Evolutionary conservation across 2,888 invertebrate genomes (phyloP).

Genomic region (Stratiomys singularior): DNA sequence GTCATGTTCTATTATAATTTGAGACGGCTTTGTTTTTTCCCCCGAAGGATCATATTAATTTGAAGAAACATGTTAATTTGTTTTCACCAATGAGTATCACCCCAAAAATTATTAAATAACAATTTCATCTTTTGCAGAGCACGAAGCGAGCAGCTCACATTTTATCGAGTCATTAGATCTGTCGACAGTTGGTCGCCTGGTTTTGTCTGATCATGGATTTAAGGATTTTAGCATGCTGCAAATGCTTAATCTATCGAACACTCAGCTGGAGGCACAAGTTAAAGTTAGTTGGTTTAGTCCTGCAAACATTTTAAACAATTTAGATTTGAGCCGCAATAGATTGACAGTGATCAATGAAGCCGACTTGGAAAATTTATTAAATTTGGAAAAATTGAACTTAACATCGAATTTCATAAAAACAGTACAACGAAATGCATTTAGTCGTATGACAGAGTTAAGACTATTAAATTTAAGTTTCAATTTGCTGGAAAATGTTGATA

Average conservation of each 20-base stretch:
- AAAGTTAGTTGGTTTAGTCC: conserved; percentile 55
- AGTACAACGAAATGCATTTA: conserved; percentile 55
- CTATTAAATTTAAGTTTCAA: conserved; percentile 59
- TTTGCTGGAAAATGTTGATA: conserved; percentile 55
- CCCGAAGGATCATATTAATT: no score
- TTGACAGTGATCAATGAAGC: conserved; percentile 55
- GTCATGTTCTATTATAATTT: no score
- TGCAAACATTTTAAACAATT: conserved; percentile 54
- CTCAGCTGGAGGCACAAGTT: conserved; percentile 54
- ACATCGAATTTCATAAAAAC: conserved; percentile 57
- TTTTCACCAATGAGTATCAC: no score
- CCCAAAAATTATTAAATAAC: no score
- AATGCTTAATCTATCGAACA: conserved; percentile 59
- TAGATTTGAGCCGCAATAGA: conserved; percentile 61
- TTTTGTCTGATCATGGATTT: conserved; percentile 56
- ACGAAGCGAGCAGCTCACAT: conserved; percentile 46
- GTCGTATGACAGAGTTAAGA: conserved; percentile 54
- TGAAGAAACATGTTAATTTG: no score
- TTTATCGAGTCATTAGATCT: conserved; percentile 56
- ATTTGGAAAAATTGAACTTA: conserved; percentile 58
- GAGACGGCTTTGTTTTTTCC: no score
- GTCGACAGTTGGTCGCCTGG: conserved; percentile 56
- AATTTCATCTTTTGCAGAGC: not conserved
- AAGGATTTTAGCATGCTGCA: conserved; percentile 56
- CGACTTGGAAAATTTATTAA: conserved; percentile 54